phyloP scores from a whole-genome alignment of 2,113 vertebrate species.

The Enhydra lutris region DNA sequence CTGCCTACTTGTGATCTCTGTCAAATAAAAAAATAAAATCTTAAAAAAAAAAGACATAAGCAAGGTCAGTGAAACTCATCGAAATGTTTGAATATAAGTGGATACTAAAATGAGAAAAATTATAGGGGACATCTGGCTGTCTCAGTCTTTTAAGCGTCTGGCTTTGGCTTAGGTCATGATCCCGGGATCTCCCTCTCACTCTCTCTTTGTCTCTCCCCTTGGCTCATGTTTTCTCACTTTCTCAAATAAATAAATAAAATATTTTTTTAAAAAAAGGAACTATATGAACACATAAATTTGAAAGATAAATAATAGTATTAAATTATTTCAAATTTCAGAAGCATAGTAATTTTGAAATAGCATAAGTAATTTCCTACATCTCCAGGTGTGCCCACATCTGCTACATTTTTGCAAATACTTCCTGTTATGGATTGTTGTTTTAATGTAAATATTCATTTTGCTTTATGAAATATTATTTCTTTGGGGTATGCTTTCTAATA shows the following conservation, averaged over 20 bases:
- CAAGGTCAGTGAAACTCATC: neutral
- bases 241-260: neutral
- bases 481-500: neutral
- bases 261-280: neutral
- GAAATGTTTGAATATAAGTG: slow-evolving; percentile 3
- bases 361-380: neutral
- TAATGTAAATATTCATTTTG: slow-evolving; percentile 2
- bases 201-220: neutral
- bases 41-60: no score
- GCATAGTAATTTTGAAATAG: neutral
- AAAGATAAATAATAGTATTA: slow-evolving; percentile 10
- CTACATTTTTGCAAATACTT: neutral
- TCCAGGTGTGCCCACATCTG: neutral
- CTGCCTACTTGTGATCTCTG: no score
- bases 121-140: neutral
- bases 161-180: neutral
- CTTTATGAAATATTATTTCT: slow-evolving; percentile 28
- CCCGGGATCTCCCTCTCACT: neutral
- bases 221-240: neutral
- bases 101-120: neutral
- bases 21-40: no score
- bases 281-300: neutral
- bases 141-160: neutral
- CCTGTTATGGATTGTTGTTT: neutral
- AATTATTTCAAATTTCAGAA: slow-evolving; percentile 3